phyloP scores from a whole-genome alignment of 1,140 invertebrate species.

The Leptonema lineaticorne region DNA sequence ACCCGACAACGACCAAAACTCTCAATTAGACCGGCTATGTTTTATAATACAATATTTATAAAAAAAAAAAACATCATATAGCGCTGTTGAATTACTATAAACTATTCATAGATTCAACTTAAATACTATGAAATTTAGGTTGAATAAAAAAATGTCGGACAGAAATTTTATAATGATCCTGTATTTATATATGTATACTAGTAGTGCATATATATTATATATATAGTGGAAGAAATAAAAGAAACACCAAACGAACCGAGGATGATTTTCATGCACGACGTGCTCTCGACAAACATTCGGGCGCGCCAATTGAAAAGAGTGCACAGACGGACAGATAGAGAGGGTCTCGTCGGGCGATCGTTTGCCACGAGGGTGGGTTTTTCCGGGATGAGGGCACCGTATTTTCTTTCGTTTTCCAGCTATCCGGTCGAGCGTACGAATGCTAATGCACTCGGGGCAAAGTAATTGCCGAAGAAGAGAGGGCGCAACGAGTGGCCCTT shows the following conservation, averaged over 20 bases:
- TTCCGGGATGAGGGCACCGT: neutral
- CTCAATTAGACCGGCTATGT: no score
- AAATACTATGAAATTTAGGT: no score
- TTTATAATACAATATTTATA: no score
- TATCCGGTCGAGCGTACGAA: neutral
- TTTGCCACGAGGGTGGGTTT: neutral
- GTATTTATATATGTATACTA: neutral
- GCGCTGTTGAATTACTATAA: no score
- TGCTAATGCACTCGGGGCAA: constrained; percentile 2
- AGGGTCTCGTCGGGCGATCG: neutral
- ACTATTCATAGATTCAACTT: no score
- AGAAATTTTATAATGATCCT: neutral
- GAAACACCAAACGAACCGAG: neutral
- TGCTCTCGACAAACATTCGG: neutral
- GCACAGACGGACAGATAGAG: neutral
- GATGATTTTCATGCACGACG: neutral
- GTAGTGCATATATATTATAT: neutral
- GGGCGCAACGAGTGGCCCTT: no score
- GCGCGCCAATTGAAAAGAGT: neutral
- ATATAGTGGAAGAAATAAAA: neutral
- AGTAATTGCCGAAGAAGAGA: neutral
- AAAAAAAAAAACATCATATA: no score
- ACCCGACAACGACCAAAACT: no score
- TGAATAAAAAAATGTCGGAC: no score
- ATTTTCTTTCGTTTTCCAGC: constrained; percentile 8